Percentiles rank a stretch among this genome's conserved stretches.
phyloP scores from a whole-genome alignment of 2,888 invertebrate genomes.

The Bimastos eiseni region DNA sequence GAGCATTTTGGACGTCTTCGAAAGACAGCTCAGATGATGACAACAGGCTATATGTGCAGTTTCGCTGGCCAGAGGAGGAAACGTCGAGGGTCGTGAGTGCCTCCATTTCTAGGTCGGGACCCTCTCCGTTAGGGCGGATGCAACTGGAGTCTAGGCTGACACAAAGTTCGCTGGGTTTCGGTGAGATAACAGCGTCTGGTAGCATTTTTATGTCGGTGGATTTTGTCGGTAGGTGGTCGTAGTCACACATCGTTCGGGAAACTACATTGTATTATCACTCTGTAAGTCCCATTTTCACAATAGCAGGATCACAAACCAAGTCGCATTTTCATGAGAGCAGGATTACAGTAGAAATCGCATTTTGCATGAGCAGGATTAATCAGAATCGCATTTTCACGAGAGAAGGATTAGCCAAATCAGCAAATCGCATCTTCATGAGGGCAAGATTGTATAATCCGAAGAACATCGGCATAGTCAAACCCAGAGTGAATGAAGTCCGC shows the following conservation, averaged over 20 bases:
- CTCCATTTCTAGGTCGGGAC: neutral
- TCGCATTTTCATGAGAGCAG: neutral
- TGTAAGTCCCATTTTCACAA: neutral
- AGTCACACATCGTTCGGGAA: neutral
- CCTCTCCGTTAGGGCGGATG: neutral
- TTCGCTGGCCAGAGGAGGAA: neutral
- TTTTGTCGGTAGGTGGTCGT: neutral
- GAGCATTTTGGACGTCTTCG: neutral
- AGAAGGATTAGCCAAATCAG: too few relatives aligned
- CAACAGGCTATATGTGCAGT: neutral
- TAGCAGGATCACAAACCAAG: neutral
- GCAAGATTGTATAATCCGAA: neutral
- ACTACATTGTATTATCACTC: neutral
- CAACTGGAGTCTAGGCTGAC: neutral
- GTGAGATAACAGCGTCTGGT: neutral
- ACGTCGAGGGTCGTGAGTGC: neutral
- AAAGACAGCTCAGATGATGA: neutral
- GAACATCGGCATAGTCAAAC: neutral
- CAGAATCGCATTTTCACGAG: neutral
- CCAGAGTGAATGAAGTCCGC: neutral
- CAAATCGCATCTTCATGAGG: neutral
- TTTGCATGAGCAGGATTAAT: too few relatives aligned
- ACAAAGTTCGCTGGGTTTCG: neutral
- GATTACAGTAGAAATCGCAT: too few relatives aligned
- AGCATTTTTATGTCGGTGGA: neutral